Evolutionary conservation across 2,888 invertebrate species (phyloP).

Genomic region (Sympetrum striolatum): DNA sequence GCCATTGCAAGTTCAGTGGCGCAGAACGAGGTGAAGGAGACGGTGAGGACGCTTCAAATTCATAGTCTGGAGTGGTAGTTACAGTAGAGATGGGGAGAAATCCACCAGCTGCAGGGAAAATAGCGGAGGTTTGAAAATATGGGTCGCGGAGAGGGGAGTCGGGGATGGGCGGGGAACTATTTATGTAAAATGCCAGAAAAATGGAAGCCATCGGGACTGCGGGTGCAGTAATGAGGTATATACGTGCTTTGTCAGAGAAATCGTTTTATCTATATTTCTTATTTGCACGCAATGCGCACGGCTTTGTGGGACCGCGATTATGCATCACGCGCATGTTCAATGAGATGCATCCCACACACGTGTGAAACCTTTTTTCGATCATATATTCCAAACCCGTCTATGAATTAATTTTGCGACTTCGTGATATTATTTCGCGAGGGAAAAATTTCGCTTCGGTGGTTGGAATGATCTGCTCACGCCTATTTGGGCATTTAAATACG

Average conservation of each 20-base stretch:
- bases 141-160: neutral
- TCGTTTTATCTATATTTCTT: neutral
- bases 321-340: neutral
- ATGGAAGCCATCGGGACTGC: neutral
- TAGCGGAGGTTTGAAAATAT: neutral
- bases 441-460: too few species aligned
- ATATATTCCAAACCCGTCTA: too few species aligned
- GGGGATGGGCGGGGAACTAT: neutral
- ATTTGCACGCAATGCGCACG: neutral
- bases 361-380: too few species aligned
- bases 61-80: neutral
- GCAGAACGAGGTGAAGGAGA: neutral
- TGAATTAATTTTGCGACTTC: too few species aligned
- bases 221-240: neutral
- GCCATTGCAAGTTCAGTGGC: neutral
- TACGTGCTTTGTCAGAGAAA: neutral
- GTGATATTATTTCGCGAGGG: too few species aligned
- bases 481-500: too few species aligned
- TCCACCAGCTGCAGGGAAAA: slow-evolving; percentile 23
- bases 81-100: neutral
- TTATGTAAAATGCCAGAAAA: slow-evolving; percentile 4
- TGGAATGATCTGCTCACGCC: too few species aligned
- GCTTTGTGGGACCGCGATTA: neutral
- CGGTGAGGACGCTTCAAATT: neutral
- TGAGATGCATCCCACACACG: neutral